Evolutionary conservation across 2,888 invertebrate genomes (phyloP), one percentile per base, ranked within the genome.

Genomic region (Hetaerina titia): DNA sequence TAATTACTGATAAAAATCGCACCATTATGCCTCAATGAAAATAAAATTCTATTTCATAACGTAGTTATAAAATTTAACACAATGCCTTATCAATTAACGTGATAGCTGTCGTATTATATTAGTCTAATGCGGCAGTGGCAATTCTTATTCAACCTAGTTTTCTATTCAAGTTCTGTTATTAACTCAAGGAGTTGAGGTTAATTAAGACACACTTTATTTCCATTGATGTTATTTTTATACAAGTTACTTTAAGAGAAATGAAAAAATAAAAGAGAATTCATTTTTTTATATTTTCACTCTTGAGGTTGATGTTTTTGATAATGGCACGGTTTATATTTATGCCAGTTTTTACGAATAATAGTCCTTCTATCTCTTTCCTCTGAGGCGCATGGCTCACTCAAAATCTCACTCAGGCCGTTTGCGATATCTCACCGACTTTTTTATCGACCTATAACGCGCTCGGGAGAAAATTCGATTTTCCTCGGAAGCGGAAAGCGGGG

Each of bases 391-490:
- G 6, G 31, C 81, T 31, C 11, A 69, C 2, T 22, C 81, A 22
- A 81, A 81, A 81, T 81, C 81, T 81, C 81, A 15, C 25, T 9
- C 31, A 2, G 31, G 31, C 81, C 81, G 31, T 31, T 81, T 81
- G 25, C 81, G 25, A 25, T 81, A 81, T 81, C 81, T 81, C 31
- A 22, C 25, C 15, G 22, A 7, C 13, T 74, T 56, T n/a, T 89
- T 92, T 92, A 64, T 56, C 74, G 8, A 45, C 63, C 31, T 63
- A 22, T 63, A 25, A 45, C 69, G 92, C 92, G 92, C 64, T 69
- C n/a, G 56, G 57, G 56, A n/a, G 92, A 92, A 92, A 92, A 92
- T 92, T 92, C 92, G 69, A 92, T 92, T 92, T 74, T 64, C 22
- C 25, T 56, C 92, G 45, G 69, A 74, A 92, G 56, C 17, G 56